Percentiles rank a stretch among this genome's conserved stretches.
Conservation (phyloP, 2,797 vertebrate species). For the Hybognathus amarus region DNA sequence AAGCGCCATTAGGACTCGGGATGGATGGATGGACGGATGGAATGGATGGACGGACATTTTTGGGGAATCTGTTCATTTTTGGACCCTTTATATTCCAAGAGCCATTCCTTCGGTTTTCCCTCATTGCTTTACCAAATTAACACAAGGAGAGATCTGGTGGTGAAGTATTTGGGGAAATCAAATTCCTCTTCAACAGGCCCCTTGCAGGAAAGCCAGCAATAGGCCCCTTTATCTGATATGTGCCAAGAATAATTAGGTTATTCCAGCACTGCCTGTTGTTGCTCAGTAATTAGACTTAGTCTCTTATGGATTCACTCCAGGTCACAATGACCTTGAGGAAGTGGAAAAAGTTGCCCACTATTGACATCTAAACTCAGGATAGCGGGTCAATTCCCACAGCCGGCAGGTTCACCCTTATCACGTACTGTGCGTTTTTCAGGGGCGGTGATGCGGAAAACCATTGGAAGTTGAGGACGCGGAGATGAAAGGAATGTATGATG, state of each 20-base stretch:
- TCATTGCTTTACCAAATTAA: conserved; percentile 64
- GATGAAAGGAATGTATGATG: conserved; percentile 64
- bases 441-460: conserved; percentile 39
- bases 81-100: conserved; percentile 34
- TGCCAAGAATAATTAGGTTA: conserved; percentile 68
- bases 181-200: conserved; percentile 61
- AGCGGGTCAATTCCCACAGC: conserved; percentile 50
- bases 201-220: conserved; percentile 60
- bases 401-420: conserved; percentile 59
- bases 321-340: conserved; percentile 63
- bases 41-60: neutral
- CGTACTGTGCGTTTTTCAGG: conserved; percentile 48
- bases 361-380: conserved; percentile 58
- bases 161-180: conserved; percentile 63
- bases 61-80: neutral
- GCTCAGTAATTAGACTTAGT: conserved; percentile 63
- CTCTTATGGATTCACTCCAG: conserved; percentile 61
- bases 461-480: conserved; percentile 55
- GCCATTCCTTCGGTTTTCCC: conserved; percentile 48
- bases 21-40: no score
- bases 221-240: conserved; percentile 66
- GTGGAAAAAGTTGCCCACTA: conserved; percentile 50
- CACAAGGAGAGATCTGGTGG: conserved; percentile 54
- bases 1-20: no score
- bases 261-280: conserved; percentile 63